phyloP scores from a whole-genome alignment of 2,113 vertebrate genomes.

The Alectura lathami region DNA sequence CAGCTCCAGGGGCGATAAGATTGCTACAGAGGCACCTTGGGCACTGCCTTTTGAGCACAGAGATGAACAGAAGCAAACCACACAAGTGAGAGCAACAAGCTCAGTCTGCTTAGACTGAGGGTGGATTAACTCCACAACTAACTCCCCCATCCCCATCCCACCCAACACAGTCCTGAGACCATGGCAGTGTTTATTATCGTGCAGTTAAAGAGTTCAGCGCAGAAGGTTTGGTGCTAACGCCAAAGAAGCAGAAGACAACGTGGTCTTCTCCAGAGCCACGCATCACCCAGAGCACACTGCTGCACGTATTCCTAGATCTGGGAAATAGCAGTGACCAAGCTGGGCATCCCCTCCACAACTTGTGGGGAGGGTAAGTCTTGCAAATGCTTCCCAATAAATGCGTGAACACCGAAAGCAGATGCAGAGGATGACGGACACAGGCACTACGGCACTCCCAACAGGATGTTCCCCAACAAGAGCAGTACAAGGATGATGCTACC shows the following conservation, averaged over 20 bases:
- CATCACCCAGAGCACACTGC: not conserved
- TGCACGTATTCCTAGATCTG: not conserved
- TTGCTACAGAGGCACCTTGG: not conserved
- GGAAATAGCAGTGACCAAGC: not conserved
- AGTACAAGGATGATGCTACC: not conserved
- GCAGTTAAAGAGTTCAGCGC: not conserved
- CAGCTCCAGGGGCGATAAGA: not conserved
- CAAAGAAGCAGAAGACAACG: not conserved
- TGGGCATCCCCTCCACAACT: not conserved
- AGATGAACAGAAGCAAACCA: not conserved
- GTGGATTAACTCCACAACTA: not conserved
- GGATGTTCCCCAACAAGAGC: not conserved
- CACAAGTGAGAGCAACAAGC: rapidly evolving
- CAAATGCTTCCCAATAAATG: not conserved
- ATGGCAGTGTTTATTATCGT: not conserved
- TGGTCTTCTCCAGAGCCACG: not conserved
- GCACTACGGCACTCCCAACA: not conserved
- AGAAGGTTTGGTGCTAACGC: not conserved
- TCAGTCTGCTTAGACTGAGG: not conserved
- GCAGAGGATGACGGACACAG: rapidly evolving
- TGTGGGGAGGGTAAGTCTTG: not conserved
- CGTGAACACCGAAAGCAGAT: not conserved
- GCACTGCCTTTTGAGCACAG: not conserved
- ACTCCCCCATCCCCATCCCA: rapidly evolving
- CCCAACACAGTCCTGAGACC: not conserved